Percentiles rank a stretch among this genome's conserved stretches.
Evolutionary conservation across 1,140 invertebrate species (phyloP).

Genomic region (Sinonovacula constricta): DNA sequence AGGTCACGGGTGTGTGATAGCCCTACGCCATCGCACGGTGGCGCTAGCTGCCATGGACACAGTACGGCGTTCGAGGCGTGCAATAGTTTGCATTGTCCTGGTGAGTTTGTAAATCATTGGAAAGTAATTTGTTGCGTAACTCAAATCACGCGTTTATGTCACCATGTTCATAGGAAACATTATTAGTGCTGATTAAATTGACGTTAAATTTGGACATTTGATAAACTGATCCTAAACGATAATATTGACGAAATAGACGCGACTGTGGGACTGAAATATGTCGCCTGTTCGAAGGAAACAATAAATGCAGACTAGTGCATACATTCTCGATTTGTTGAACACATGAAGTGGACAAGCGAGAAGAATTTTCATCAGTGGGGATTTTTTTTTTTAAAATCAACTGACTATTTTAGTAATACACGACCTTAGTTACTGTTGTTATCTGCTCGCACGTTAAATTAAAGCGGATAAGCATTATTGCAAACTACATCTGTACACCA

Average conservation of each 20-base stretch:
- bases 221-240: too few species aligned
- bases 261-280: neutral
- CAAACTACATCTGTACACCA: too few species aligned
- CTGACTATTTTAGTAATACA: too few species aligned
- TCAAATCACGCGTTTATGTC: too few species aligned
- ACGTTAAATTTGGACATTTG: too few species aligned
- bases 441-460: too few species aligned
- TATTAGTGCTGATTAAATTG: neutral
- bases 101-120: slow-evolving; percentile 31
- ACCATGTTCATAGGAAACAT: neutral
- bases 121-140: neutral
- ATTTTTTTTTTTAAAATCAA: too few species aligned
- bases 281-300: neutral
- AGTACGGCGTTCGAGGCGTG: slow-evolving; percentile 58
- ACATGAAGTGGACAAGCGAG: neutral
- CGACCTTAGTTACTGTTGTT: too few species aligned
- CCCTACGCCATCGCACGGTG: slow-evolving; percentile 71
- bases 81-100: slow-evolving; percentile 68
- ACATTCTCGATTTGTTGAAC: neutral
- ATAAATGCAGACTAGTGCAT: neutral
- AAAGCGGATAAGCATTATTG: too few species aligned
- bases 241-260: neutral
- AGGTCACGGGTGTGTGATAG: slow-evolving; percentile 70
- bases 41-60: slow-evolving; percentile 62
- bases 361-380: too few species aligned